These are phyloP conservation scores for Achroia grisella DNA, from an alignment of 1,140 invertebrate species.

Conservation along the genomic window DNA sequence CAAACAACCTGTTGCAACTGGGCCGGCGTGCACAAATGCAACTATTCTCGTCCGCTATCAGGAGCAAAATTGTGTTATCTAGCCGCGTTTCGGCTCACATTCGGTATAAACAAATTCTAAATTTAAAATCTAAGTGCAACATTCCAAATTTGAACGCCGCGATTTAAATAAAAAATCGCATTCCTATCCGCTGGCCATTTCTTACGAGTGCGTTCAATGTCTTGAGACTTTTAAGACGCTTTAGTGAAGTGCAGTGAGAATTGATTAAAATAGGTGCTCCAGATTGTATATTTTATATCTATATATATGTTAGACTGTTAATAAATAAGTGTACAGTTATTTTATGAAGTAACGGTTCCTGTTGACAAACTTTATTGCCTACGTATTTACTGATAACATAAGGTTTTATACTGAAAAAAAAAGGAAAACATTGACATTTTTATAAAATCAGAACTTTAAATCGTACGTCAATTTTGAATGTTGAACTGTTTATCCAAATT, in stretches of 20 bases:
- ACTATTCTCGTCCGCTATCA: constrained; percentile 44
- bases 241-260: constrained; percentile 20
- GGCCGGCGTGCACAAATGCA: constrained; percentile 64
- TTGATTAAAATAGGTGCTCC: constrained; percentile 19
- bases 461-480: not conserved
- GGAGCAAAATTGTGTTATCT: constrained; percentile 26
- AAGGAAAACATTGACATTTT: not conserved
- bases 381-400: constrained; percentile 3
- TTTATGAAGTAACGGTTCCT: constrained; percentile 26
- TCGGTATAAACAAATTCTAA: constrained; percentile 7
- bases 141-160: not conserved
- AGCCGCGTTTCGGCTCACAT: constrained; percentile 1
- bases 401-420: not conserved
- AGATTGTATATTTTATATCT: constrained; percentile 13
- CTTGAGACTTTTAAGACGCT: constrained; percentile 14
- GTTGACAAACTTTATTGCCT: constrained; percentile 22
- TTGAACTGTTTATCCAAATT: constrained; percentile 6
- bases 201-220: constrained; percentile 13
- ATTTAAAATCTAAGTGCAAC: constrained; percentile 8
- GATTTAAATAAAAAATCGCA: constrained; percentile 8
- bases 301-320: constrained; percentile 4
- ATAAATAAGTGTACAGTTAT: constrained; percentile 3
- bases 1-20: constrained; percentile 70
- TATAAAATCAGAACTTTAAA: not conserved
- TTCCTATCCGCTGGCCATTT: not conserved